Evolutionary conservation across 1,140 invertebrate species (phyloP).

Genomic region (Apis cerana): DNA sequence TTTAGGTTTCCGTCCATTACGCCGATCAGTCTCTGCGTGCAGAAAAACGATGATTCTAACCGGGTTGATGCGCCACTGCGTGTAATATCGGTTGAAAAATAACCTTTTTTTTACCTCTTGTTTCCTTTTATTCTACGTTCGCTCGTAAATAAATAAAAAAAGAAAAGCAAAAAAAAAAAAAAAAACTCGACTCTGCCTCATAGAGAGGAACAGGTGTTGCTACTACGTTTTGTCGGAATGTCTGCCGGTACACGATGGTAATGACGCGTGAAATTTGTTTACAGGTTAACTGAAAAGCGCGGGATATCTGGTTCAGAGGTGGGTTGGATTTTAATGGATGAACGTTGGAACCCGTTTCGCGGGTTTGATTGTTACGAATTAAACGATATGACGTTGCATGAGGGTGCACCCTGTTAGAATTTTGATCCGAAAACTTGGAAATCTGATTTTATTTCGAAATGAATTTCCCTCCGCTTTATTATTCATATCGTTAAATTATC

Average conservation of each 20-base stretch:
- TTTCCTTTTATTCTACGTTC: neutral
- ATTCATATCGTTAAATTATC: no score
- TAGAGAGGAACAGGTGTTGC: neutral
- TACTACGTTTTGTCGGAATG: neutral
- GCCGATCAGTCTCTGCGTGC: neutral
- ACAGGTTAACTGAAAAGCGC: neutral
- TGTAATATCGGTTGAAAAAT: conserved; percentile 14
- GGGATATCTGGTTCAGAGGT: neutral
- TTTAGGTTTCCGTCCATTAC: conserved; percentile 21
- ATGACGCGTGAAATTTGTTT: conserved; percentile 15
- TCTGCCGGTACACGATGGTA: neutral
- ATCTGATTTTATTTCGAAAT: no score
- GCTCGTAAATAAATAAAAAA: neutral
- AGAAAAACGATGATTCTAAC: conserved; percentile 1
- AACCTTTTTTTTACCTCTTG: neutral
- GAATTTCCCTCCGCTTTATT: no score
- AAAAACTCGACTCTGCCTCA: neutral
- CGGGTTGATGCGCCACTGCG: neutral
- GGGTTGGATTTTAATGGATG: neutral
- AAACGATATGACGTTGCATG: neutral
- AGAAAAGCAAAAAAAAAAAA: neutral
- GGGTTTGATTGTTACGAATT: neutral
- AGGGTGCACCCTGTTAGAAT: neutral
- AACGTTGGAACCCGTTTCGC: neutral
- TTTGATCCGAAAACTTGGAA: neutral